phyloP scores from a whole-genome alignment of 1,140 invertebrate species.

The Heliothis virescens region DNA sequence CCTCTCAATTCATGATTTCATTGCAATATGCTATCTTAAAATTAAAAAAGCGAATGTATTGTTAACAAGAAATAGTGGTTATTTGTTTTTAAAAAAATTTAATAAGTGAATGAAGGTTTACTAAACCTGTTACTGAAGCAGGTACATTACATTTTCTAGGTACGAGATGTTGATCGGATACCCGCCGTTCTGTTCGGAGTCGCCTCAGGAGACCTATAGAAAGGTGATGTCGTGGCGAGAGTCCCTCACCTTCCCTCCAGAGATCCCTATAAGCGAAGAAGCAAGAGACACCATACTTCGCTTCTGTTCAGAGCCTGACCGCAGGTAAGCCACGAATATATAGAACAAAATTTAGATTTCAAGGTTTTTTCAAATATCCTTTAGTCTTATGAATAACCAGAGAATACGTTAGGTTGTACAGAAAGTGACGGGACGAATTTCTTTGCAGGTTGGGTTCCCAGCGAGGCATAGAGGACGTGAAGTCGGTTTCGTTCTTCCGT shows the following conservation, averaged over 20 bases:
- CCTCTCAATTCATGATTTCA: too few relatives aligned
- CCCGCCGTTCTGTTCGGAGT: conserved; percentile 99
- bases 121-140: background rate
- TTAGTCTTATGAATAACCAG: too few relatives aligned
- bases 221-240: conserved; percentile 99
- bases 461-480: conserved; percentile 95
- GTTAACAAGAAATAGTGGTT: too few relatives aligned
- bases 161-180: conserved; percentile 99
- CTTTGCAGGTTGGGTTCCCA: conserved; percentile 92
- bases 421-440: background rate
- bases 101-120: too few relatives aligned
- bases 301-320: conserved; percentile 86
- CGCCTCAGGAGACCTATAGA: conserved; percentile 99
- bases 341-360: too few relatives aligned
- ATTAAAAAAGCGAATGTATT: too few relatives aligned
- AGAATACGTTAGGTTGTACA: too few relatives aligned
- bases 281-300: conserved; percentile 94
- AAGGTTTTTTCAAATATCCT: too few relatives aligned
- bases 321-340: conserved; percentile 16
- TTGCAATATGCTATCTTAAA: too few relatives aligned
- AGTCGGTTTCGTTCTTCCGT: conserved; percentile 94
- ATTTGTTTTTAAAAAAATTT: too few relatives aligned
- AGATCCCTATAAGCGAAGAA: conserved; percentile 99
- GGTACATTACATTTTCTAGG: conserved; percentile 63
- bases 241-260: conserved; percentile 98